Evolutionary conservation across 2,888 invertebrate species (phyloP), one percentile per base, ranked within the genome.

Genomic region (Dryocosmus kuriphilus): DNA sequence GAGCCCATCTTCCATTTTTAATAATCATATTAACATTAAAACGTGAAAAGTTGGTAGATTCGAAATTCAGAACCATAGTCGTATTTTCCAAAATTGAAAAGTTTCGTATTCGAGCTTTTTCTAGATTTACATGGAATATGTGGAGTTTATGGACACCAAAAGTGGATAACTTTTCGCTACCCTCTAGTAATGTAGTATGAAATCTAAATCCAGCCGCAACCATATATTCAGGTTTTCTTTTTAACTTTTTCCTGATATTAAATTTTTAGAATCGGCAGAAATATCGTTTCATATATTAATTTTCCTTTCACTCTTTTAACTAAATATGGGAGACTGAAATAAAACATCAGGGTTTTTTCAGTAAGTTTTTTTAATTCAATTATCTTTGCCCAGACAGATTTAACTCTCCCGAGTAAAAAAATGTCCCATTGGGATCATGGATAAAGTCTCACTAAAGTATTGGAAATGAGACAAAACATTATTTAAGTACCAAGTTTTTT

Each of bases 101-200:
- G 46, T 67, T 67, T 46, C 67, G 27, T 46, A 67, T 67, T 46
- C 67, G 46, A 67, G 67, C 41, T 67, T 22, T 67, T 46, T 46
- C 19, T 16, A 27, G n/a, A 27, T 67, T 65, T 65, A 27, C 41
- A 65, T 65, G 11, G 41, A 65, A 24, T 67, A 19, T 67, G 46
- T 51, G 19, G 30, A 71, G 41, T 67, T 46, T 67, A 67, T 27
- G 67, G n/a, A 71, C 30, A 71, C 30, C 71, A 51, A 71, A 51
- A 51, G 51, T 71, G 32, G 51, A 32, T 51, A 51, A 30, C 2
- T 51, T 30, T 51, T 71, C 30, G n/a, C 30, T 65, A 16, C n/a
- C 5, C 30, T 11, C 30, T 16, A 11, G 19, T 7, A 65, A 41
- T 16, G 16, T 46, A 19, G 41, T n/a, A 30, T 46, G 9, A 51